Evolutionary conservation across 1,140 invertebrate species (phyloP).

Genomic region (Atopsyche davidsoni): DNA sequence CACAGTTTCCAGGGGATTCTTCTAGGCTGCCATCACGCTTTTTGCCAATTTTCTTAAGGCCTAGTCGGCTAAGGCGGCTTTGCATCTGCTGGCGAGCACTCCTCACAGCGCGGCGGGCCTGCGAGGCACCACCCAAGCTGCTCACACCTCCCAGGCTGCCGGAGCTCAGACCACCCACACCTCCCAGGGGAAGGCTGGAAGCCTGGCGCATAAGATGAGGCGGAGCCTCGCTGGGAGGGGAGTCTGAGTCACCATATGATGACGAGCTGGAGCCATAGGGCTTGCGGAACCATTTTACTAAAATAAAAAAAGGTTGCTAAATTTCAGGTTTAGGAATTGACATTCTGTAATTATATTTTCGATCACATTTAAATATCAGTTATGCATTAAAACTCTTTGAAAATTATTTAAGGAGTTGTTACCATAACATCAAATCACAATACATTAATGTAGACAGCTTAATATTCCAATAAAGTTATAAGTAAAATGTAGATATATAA

Average conservation of each 20-base stretch:
- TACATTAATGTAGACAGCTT: too few species aligned
- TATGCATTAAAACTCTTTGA: not conserved
- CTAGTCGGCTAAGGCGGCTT: slow-evolving; percentile 70
- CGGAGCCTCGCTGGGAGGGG: slow-evolving; percentile 43
- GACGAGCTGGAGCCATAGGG: slow-evolving; percentile 43
- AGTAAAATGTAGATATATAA: too few species aligned
- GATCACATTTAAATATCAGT: not conserved
- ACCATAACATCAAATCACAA: not conserved
- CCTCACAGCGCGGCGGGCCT: slow-evolving; percentile 59
- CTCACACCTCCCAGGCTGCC: not conserved
- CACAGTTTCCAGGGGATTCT: slow-evolving; percentile 70
- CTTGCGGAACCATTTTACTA: slow-evolving; percentile 64
- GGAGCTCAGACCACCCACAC: slow-evolving; percentile 1
- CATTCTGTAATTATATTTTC: not conserved
- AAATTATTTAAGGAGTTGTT: slow-evolving; percentile 1
- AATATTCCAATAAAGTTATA: too few species aligned
- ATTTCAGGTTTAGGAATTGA: not conserved
- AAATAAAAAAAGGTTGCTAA: slow-evolving; percentile 19
- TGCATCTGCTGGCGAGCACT: slow-evolving; percentile 80
- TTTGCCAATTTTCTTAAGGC: slow-evolving; percentile 67
- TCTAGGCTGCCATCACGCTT: slow-evolving; percentile 84
- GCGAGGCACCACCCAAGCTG: slow-evolving; percentile 37
- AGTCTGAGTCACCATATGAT: slow-evolving; percentile 46
- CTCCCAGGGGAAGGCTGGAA: slow-evolving; percentile 40
- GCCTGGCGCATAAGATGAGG: slow-evolving; percentile 40